Base-by-base conservation (phyloP, 2,888 invertebrate species). In the Drosophila sordidula region DNA sequence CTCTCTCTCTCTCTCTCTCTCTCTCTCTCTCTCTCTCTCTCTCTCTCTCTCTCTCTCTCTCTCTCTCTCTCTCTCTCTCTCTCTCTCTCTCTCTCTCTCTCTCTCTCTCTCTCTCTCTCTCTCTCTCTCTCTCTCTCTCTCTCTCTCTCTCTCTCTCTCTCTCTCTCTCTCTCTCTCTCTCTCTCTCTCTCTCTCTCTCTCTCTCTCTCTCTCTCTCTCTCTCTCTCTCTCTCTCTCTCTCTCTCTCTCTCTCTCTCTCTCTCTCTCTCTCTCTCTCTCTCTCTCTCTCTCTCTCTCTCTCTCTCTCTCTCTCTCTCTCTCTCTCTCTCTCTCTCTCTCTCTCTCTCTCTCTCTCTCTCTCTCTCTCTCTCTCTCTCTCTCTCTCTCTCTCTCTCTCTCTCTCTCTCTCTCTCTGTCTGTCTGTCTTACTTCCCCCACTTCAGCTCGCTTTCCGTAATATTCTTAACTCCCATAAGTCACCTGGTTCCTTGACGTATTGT, bases 401-500 rank as follows among this genome's bases (percentile, higher is more conserved):
- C 11, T 34, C 47, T 46, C 29, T 36, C 0, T 26, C 32, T 8
- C 32, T 4, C 6, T 14, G n/a, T n/a, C n/a, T n/a, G n/a, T n/a
- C 14, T 14, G 25, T 16, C 12, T 6, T 16, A 9, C 39, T 38
- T 26, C 42, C 36, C 32, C 36, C 34, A 6, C 25, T 25, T 26
- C 3, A 46, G 9, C 45, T 12, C 29, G 25, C n/a, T 29, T 51
- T 25, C 18, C 38, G 32, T 26, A 38, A 25, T 32, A 11, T 44
- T 46, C 2, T 44, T 12, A 41, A 54, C 26, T 6, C 12, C 25
- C 44, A 58, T 50, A 34, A 47, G 39, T 66, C 70, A 44, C 16
- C 39, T 29, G 16, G 38, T 46, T 49, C 29, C 45, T 68, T 36
- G 6, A 52, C 29, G 18, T 16, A 34, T 44, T 61, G 71, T 67